Conservation (phyloP, 2,113 vertebrate genomes). For the Hemichromis elongatus region DNA sequence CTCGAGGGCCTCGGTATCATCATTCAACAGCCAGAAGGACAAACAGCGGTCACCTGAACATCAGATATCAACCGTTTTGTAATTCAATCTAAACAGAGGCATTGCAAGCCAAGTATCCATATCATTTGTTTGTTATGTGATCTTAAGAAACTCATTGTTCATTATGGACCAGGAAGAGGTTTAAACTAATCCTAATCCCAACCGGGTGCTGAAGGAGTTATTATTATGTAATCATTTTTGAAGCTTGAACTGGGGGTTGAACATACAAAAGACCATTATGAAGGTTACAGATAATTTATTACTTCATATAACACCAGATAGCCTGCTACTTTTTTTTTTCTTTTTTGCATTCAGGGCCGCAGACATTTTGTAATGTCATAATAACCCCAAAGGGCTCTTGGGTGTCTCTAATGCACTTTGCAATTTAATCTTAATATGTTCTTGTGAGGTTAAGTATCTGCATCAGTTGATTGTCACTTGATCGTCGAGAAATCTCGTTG, state of each 20-base stretch:
- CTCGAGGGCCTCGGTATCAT: not conserved
- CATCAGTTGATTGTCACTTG: not conserved
- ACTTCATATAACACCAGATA: not conserved
- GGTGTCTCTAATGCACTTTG: not conserved
- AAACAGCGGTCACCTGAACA: slow-evolving; percentile 54
- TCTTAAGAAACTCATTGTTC: slow-evolving; percentile 25
- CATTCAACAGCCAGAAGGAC: slow-evolving; percentile 46
- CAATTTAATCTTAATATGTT: slow-evolving; percentile 27
- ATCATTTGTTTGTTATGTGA: slow-evolving; percentile 34
- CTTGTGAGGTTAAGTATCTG: slow-evolving; percentile 2
- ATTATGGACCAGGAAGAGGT: not conserved
- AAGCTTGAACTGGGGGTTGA: not conserved
- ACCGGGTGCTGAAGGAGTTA: not conserved
- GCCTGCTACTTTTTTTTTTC: not conserved
- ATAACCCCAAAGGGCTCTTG: not conserved
- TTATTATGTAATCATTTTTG: slow-evolving; percentile 1
- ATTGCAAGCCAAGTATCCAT: slow-evolving; percentile 42
- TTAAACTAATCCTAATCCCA: slow-evolving; percentile 19
- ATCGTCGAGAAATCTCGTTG: not conserved
- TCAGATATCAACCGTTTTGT: slow-evolving; percentile 64
- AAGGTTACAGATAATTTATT: not conserved
- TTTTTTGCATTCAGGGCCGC: not conserved
- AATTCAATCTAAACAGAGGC: slow-evolving; percentile 59
- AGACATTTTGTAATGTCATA: not conserved
- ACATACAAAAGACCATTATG: not conserved